Evolutionary conservation across 2,888 invertebrate species (phyloP), one percentile per base, ranked within the genome.

Genomic region (Cantharis rustica): DNA sequence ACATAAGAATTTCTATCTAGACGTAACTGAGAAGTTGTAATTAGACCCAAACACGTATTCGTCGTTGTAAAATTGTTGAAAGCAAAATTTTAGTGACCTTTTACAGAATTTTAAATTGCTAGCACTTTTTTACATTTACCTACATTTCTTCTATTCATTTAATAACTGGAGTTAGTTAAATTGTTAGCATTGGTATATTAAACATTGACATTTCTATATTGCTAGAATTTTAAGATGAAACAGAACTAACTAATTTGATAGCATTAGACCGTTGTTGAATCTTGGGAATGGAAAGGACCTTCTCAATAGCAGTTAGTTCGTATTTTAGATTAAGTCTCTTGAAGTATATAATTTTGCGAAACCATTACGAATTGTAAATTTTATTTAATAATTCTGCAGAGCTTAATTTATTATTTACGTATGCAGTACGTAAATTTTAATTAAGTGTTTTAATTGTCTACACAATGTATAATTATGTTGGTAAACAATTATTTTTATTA

Each of bases 171-270:
- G n/a, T 47, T 47, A 47, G 47, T 47, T 47, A 47, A 47, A 47
- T 47, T 47, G 47, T 47, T 47, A n/a, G 9, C n/a, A 47, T 47
- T 47, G 47, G 47, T 47, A 47, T n/a, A 47, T 47, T 47, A 47
- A 47, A 47, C 47, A 47, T 47, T 47, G 47, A 47, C 47, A 66
- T 66, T 66, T 20, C 17, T 17, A 66, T 66, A 20, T 20, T 15
- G 64, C 23, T 66, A 23, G 20, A 66, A 66, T 66, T 17, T 66
- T 79, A 75, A 78, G 78, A 72, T 73, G 69, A 72, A 79, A 73
- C 79, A 72, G 80, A 81, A 80, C 76, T 78, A 77, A 80, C 80
- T 81, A 81, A 81, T 81, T 78, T 79, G 72, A 77, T 72, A 80
- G 80, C 77, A 81, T 81, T 81, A 81, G 80, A 78, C 78, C 79